A percentile compares a stretch with the other conserved stretches of the same genome.
Evolutionary conservation across 2,888 invertebrate species (phyloP).

Genomic region (Drosophila heteroneura): DNA sequence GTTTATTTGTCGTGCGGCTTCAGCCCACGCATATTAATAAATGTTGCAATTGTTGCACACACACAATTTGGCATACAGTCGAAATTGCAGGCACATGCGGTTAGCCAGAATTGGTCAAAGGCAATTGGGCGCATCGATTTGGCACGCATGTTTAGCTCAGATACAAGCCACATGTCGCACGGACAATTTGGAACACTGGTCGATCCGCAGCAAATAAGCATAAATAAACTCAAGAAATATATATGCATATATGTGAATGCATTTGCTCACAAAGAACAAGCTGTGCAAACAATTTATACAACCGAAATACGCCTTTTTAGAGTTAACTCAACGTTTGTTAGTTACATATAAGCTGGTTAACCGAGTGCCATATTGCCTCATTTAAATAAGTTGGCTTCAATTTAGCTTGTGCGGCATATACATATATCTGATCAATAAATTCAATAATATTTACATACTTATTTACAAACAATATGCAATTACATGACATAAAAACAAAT

Average conservation of each 20-base stretch:
- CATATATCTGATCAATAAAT: background rate
- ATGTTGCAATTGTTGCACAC: constrained; percentile 23
- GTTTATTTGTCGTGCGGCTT: constrained; percentile 65
- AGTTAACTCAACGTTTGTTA: constrained; percentile 4
- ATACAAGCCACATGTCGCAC: constrained; percentile 62
- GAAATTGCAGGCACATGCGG: constrained; percentile 16
- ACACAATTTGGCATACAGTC: constrained; percentile 18
- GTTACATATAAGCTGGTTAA: constrained; percentile 5
- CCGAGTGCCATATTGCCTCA: background rate
- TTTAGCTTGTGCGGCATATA: background rate
- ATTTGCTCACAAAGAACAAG: constrained; percentile 29
- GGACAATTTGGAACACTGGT: constrained; percentile 45
- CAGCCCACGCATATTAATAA: constrained; percentile 74
- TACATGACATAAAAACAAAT: background rate
- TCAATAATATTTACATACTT: background rate
- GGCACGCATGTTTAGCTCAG: constrained; percentile 59
- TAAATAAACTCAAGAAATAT: constrained; percentile 15
- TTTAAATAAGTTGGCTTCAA: background rate
- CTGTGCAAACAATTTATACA: constrained; percentile 58
- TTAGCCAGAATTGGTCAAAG: constrained; percentile 56
- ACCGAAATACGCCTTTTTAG: constrained; percentile 31
- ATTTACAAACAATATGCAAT: background rate
- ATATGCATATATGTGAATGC: background rate
- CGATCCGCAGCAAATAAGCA: constrained; percentile 11
- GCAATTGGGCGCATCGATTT: constrained; percentile 76